These are phyloP conservation scores for Hypothenemus hampei DNA, from an alignment of 1,140 invertebrate genomes.

Conservation along the genomic window DNA sequence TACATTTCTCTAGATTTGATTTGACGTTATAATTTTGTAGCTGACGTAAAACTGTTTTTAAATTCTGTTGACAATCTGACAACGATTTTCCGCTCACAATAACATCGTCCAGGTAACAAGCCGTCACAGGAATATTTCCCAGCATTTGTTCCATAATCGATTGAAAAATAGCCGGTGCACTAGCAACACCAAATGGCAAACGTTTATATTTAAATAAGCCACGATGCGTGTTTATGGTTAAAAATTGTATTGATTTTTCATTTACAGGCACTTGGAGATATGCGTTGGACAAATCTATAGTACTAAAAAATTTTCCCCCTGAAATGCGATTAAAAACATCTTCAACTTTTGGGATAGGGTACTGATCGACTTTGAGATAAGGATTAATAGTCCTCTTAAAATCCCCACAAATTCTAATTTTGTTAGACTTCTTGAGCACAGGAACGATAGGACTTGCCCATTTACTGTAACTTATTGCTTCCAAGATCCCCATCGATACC, in stretches of 20 bases:
- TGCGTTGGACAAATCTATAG: constrained; percentile 39
- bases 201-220: constrained; percentile 40
- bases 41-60: constrained; percentile 16
- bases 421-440: constrained; percentile 43
- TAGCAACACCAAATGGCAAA: constrained; percentile 39
- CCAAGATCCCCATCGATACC: constrained; percentile 6
- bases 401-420: constrained; percentile 47
- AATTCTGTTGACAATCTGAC: constrained; percentile 31
- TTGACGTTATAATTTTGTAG: constrained; percentile 30
- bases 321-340: too few species aligned
- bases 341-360: constrained; percentile 38
- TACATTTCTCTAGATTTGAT: constrained; percentile 36
- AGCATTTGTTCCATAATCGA: constrained; percentile 37
- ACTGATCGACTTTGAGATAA: constrained; percentile 37
- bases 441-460: constrained; percentile 44
- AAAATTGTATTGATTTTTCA: constrained; percentile 34
- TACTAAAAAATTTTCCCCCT: constrained; percentile 37
- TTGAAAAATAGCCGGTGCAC: constrained; percentile 41
- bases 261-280: constrained; percentile 43
- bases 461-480: constrained; percentile 11
- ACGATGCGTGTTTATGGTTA: constrained; percentile 43
- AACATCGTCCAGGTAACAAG: constrained; percentile 42
- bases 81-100: constrained; percentile 32
- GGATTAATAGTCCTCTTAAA: constrained; percentile 46
- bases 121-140: constrained; percentile 27